A percentile compares a stretch with the other conserved stretches of the same genome.
Conservation (phyloP, 2,888 invertebrate species). For the Phengaris alcon region DNA sequence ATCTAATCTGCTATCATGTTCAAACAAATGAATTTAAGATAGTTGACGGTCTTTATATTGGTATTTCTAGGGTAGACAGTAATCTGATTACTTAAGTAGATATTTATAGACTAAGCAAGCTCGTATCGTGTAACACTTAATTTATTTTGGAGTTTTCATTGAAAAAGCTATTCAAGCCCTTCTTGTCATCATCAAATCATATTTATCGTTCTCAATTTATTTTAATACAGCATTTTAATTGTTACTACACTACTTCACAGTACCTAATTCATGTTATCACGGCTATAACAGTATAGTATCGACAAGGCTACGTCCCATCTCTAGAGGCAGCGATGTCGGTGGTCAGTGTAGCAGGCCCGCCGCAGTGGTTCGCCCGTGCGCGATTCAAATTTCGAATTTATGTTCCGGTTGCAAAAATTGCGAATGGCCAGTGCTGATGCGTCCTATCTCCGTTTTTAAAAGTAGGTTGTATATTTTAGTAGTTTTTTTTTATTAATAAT, state of each 20-base stretch:
- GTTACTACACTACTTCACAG: background rate
- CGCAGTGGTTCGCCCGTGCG: conserved; percentile 57
- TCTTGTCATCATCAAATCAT: background rate
- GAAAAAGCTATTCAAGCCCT: background rate
- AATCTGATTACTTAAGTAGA: background rate
- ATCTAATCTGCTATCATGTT: background rate
- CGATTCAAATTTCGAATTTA: conserved; percentile 45
- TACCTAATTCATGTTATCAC: conserved; percentile 8
- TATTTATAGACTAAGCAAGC: background rate
- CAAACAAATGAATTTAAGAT: conserved; percentile 8
- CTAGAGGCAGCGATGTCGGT: conserved; percentile 53
- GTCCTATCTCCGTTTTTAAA: conserved; percentile 30
- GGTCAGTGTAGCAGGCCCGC: conserved; percentile 59
- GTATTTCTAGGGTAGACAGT: background rate
- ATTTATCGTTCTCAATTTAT: background rate
- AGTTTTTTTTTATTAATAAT: conserved; percentile 20
- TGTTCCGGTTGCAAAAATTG: conserved; percentile 38
- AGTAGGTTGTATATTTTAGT: conserved; percentile 35
- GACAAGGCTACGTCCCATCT: conserved; percentile 45
- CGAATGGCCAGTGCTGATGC: conserved; percentile 39
- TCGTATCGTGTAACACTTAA: background rate
- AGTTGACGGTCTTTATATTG: background rate
- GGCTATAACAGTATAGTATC: conserved; percentile 3
- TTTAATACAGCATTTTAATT: background rate
- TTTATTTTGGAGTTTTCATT: background rate